Conservation (phyloP, 2,797 vertebrate species). For the Apogon hyalosoma region DNA sequence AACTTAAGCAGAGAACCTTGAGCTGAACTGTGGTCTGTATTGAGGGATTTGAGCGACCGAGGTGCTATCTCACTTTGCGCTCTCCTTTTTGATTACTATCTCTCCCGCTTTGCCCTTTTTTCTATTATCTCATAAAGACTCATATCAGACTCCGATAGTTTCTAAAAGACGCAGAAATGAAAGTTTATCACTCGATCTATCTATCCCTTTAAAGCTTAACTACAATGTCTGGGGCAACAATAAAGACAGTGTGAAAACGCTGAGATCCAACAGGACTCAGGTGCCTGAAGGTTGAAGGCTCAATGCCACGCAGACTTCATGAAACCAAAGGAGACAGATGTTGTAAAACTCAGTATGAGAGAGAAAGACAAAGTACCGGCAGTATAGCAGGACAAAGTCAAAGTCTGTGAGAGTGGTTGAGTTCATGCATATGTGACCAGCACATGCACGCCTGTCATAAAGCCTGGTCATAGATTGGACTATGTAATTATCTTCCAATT, state of each 20-base stretch:
- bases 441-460: constrained; percentile 12
- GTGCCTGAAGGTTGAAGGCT: constrained; percentile 44
- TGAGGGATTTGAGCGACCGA: background rate
- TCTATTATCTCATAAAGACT: constrained; percentile 35
- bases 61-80: constrained; percentile 5
- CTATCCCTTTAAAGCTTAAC: constrained; percentile 50
- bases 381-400: constrained; percentile 21
- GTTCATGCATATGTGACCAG: too few relatives aligned
- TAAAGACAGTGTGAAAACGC: constrained; percentile 52
- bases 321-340: constrained; percentile 7
- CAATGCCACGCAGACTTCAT: constrained; percentile 37
- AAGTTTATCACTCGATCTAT: constrained; percentile 68
- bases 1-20: constrained; percentile 6
- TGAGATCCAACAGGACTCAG: constrained; percentile 35
- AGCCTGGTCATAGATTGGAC: constrained; percentile 27
- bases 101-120: background rate
- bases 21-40: background rate
- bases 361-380: constrained; percentile 15
- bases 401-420: background rate
- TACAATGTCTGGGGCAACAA: constrained; percentile 49
- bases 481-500: constrained; percentile 37
- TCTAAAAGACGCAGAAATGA: constrained; percentile 55
- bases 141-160: constrained; percentile 45
- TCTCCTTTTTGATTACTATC: constrained; percentile 12
- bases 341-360: constrained; percentile 8